Percentiles rank a stretch among this genome's conserved stretches.
Conservation (phyloP, 2,888 invertebrate species). For the Rotaria socialis region DNA sequence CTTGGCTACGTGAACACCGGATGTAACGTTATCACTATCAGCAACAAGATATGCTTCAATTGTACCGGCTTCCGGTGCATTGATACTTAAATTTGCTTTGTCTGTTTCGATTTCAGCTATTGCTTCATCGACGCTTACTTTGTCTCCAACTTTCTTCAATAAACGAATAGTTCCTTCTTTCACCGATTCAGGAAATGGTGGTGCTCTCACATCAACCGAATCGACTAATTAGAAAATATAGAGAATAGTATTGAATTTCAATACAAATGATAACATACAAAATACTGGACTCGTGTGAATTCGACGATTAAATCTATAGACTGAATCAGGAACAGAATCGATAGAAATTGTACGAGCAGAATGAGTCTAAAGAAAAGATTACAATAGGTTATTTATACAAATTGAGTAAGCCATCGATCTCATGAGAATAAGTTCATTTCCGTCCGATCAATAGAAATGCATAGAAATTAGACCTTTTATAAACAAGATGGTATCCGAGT, state of each 20-base stretch:
- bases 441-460: no score
- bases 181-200: slow-evolving; percentile 93
- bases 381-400: background rate
- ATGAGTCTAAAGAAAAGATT: background rate
- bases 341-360: background rate
- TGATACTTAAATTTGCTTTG: slow-evolving; percentile 77
- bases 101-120: slow-evolving; percentile 97
- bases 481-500: no score
- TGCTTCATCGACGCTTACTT: slow-evolving; percentile 83
- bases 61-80: slow-evolving; percentile 77
- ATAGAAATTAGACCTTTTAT: no score
- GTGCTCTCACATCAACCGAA: slow-evolving; percentile 71
- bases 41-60: slow-evolving; percentile 80
- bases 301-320: background rate
- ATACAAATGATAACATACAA: background rate
- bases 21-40: slow-evolving; percentile 86
- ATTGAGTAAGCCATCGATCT: background rate
- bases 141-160: slow-evolving; percentile 76
- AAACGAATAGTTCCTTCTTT: slow-evolving; percentile 90
- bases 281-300: background rate
- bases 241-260: no score
- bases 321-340: background rate
- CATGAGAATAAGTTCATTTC: no score
- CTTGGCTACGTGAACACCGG: slow-evolving; percentile 73
- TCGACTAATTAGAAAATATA: slow-evolving; percentile 52